phyloP scores from a whole-genome alignment of 2,888 invertebrate species.

The Amphimallon solstitiale region DNA sequence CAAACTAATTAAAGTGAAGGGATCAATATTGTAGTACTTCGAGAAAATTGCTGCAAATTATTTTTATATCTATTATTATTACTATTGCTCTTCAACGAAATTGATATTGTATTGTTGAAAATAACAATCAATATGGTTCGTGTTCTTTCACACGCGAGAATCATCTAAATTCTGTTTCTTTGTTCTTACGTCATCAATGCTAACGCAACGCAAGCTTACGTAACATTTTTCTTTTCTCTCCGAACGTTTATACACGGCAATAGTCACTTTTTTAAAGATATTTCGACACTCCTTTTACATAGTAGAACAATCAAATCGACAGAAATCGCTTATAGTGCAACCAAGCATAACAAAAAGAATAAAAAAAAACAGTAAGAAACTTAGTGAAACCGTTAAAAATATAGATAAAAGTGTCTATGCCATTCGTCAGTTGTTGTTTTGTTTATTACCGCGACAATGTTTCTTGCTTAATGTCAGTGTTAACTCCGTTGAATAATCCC shows the following conservation, averaged over 20 bases:
- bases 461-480: slow-evolving; percentile 4
- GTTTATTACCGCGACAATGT: background rate
- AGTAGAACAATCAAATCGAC: slow-evolving; percentile 3
- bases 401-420: slow-evolving; percentile 1
- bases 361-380: background rate
- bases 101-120: no score
- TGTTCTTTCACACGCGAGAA: background rate
- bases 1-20: slow-evolving; percentile 16
- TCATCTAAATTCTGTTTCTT: slow-evolving; percentile 8
- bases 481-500: slow-evolving; percentile 5
- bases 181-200: slow-evolving; percentile 11
- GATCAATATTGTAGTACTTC: slow-evolving; percentile 14
- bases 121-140: no score
- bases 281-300: slow-evolving; percentile 24
- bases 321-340: background rate
- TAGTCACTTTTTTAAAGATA: slow-evolving; percentile 8
- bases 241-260: background rate
- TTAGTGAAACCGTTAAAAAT: slow-evolving; percentile 13
- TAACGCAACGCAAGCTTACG: slow-evolving; percentile 8
- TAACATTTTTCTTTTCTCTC: background rate
- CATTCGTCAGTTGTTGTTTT: background rate
- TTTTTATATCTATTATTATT: background rate
- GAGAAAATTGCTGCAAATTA: background rate
- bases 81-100: no score
- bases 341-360: background rate